Percentiles rank a stretch among this genome's conserved stretches.
Conservation (phyloP, 2,113 vertebrate species). For the Spermophilus dauricus region DNA sequence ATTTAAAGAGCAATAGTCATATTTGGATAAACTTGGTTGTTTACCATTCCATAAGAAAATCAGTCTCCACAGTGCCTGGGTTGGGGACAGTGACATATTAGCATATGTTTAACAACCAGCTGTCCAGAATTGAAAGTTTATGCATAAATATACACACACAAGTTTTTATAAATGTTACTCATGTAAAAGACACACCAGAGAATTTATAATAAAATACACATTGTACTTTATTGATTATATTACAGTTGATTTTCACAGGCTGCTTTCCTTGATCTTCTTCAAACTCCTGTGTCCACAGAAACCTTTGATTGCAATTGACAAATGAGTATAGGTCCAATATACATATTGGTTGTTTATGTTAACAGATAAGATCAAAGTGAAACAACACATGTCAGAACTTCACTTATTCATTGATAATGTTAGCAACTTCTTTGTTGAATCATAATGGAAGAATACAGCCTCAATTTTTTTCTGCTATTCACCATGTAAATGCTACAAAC, state of each 20-base stretch:
- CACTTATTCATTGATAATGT: not conserved
- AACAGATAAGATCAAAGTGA: constrained; percentile 48
- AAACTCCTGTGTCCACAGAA: constrained; percentile 45
- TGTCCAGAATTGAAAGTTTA: not conserved
- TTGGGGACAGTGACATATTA: not conserved
- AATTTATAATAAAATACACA: constrained; percentile 30
- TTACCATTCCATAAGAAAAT: constrained; percentile 15
- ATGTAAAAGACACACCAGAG: not conserved
- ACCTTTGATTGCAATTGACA: constrained; percentile 32
- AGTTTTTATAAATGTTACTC: constrained; percentile 15
- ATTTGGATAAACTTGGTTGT: constrained; percentile 20
- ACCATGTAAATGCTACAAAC: not conserved
- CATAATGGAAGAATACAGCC: constrained; percentile 2
- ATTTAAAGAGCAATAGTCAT: not conserved
- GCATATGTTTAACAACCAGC: not conserved
- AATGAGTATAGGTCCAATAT: not conserved
- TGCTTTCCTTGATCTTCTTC: constrained; percentile 43
- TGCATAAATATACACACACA: not conserved
- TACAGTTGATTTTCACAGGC: constrained; percentile 21
- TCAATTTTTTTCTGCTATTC: not conserved
- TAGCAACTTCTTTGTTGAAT: constrained; percentile 46
- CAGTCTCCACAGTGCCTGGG: not conserved
- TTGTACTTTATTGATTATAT: constrained; percentile 53
- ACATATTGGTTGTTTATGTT: not conserved
- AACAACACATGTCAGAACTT: not conserved